Base-by-base conservation (phyloP, 2,888 invertebrate species). In the Vanessa cardui region DNA sequence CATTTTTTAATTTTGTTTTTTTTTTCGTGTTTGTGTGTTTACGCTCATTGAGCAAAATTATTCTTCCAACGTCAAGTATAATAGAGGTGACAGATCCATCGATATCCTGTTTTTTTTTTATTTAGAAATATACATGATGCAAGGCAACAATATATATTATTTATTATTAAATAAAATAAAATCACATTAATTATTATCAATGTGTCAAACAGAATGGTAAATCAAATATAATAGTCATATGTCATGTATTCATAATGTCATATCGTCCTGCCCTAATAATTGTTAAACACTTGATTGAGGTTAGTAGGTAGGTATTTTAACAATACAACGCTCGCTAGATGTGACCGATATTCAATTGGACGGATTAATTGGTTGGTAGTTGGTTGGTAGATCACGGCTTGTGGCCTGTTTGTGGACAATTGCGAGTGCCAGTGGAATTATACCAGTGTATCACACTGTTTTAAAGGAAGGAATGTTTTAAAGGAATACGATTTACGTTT, bases 301-400 rank as follows among this genome's bases (percentile, higher is more conserved):
- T 63, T 58, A 66, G 44, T 65, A 59, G 47, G 58, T 59, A 68
- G 62, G 62, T 65, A 62, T 68, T 66, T 68, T 45, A 70, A 62
- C 64, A 69, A 68, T 33, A 50, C 31, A 56, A 63, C 44, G 59
- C 68, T 67, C 59, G 61, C 61, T 68, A 68, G 66, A 64, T 70
- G 65, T 60, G 74, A 63, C 68, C 65, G 67, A 74, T 76, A 85
- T 78, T 83, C 84, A 89, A 89, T 89, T 89, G 89, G 81, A 81
- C 78, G 84, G 78, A 87, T 84, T 90, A 90, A 90, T 90, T 88
- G 85, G 80, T 77, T 82, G 84, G 20, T 39, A 60, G 56, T 65
- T 62, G 69, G 56, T 62, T 60, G 69, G 18, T 59, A 59, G 59
- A 65, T 45, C 60, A 47, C 47, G 33, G 21, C 18, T 12, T 18